Base-by-base conservation (phyloP, 1,140 invertebrate species). In the Platyura marginata region DNA sequence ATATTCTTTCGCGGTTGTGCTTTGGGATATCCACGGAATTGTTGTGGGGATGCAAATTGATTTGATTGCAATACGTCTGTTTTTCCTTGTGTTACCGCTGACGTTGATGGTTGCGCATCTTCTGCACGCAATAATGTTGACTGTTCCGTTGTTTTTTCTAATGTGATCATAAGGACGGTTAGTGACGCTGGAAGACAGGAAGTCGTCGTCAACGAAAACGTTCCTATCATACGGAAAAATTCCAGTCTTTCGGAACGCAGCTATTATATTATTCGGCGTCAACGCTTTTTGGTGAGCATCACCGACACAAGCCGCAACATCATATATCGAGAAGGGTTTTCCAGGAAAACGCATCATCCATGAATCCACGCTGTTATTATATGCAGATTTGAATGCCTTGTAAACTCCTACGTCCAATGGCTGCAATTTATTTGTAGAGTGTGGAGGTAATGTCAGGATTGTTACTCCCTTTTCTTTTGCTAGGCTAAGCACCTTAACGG, bases 331-430 rank as follows among this genome's bases (percentile, higher is more conserved):
- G 6, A 29, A 8, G 6, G 25, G 6, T 29, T 6, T 29, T 8
- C 25, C 25, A 29, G 25, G 25, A 29, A 8, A 8, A 13, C 25
- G 6, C 13, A 13, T 23, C 43, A 29, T 13, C 25, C 25, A 29
- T 8, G 6, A 8, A 13, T 29, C 25, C 6, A 6, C 6, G 6
- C 13, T 6, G 6, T 6, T 29, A 13, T 37, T 37, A 15, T 9
- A 8, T 8, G 15, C 13, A 6, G 9, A 40, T 43, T 64, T 64
- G 3, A 65, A 56, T 23, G 58, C 54, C 2, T 54, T 57, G 47
- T 47, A 59, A 21, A 56, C 62, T 29, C 52, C 51, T 25, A 50
- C 34, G 48, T 64, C 61, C 3, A 66, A 45, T 16, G 62, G 63
- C 46, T 60, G 63, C 2, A 67, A 47, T 46, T 58, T 61, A 32